phyloP scores from a whole-genome alignment of 2,888 invertebrate genomes.

The Calliopum simillimum region DNA sequence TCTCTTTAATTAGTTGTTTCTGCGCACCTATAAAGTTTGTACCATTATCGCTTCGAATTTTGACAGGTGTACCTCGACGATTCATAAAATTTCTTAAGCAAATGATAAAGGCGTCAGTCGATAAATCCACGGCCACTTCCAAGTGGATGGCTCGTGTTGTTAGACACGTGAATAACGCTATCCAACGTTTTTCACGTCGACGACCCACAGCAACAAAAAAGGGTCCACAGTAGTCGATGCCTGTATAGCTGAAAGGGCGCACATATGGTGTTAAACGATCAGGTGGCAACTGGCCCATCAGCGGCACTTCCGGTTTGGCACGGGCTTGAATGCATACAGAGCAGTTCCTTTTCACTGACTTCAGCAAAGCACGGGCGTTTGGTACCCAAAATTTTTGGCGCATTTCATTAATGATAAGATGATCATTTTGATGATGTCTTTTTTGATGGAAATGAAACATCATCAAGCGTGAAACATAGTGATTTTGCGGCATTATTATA shows the following conservation, averaged over 20 bases:
- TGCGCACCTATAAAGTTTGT: conserved; percentile 31
- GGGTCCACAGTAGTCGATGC: conserved; percentile 47
- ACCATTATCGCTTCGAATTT: too few species aligned
- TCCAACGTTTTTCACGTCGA: conserved; percentile 44
- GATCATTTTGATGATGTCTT: too few species aligned
- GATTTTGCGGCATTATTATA: too few species aligned
- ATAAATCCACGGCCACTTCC: conserved; percentile 39
- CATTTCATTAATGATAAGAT: conserved; percentile 33
- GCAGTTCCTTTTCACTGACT: conserved; percentile 32
- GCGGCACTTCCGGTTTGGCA: conserved; percentile 41
- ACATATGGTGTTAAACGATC: conserved; percentile 43
- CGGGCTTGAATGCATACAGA: conserved; percentile 14
- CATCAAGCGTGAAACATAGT: too few species aligned
- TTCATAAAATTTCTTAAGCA: conserved; percentile 44
- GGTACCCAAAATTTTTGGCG: conserved; percentile 41
- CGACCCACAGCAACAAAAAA: conserved; percentile 41
- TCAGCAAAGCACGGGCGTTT: conserved; percentile 32
- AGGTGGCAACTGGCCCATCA: conserved; percentile 46
- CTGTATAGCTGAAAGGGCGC: conserved; percentile 44
- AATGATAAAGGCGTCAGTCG: conserved; percentile 43
- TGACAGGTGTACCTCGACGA: conserved; percentile 37
- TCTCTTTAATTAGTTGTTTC: conserved; percentile 28
- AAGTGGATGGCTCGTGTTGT: conserved; percentile 36
- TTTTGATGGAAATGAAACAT: too few species aligned
- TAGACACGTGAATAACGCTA: conserved; percentile 35